Evolutionary conservation across 2,113 vertebrate genomes (phyloP), one percentile per base, ranked within the genome.

Genomic region (Neogale vison): DNA sequence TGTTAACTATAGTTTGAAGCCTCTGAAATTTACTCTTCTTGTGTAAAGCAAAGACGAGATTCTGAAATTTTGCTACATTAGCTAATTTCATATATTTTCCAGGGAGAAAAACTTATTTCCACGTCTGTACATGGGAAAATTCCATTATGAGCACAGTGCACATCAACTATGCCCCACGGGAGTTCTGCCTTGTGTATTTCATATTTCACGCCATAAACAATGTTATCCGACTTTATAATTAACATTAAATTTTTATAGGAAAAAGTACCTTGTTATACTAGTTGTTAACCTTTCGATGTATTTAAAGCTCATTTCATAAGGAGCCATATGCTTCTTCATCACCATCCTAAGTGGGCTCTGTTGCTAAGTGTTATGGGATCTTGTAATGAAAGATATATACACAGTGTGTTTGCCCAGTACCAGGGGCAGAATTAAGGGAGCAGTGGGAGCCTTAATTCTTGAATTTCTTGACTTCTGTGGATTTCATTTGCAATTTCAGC

Each of bases 401-500:
- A 85, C 57, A 61, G 59, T 24, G 74, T 86, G 20, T 52, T 61
- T 74, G 52, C 96, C 86, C 89, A 84, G 47, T 88, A 96, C 96
- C 96, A 96, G 97, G 90, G 93, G 65, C 97, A 97, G 95, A 97
- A 88, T 98, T 98, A 98, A 98, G 93, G 94, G 98, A 97, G 95
- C 97, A 80, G 45, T 67, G 98, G 98, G 98, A 98, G 87, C 74
- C 95, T 98, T 98, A 98, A 98, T 97, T 98, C 98, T 95, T 97
- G 96, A 61, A 0, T 98, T 98, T 98, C 98, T 98, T 98, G 97
- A 98, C 97, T 98, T 98, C 97, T 97, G 88, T 98, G 98, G 95
- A 76, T 98, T 99, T 98, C 98, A 97, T 97, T 98, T 96, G 95
- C 97, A 97, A 98, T 98, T 97, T 98, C 98, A 98, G 97, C 98